phyloP scores from a whole-genome alignment of 2,888 invertebrate genomes.

The Stenichneumon culpator region DNA sequence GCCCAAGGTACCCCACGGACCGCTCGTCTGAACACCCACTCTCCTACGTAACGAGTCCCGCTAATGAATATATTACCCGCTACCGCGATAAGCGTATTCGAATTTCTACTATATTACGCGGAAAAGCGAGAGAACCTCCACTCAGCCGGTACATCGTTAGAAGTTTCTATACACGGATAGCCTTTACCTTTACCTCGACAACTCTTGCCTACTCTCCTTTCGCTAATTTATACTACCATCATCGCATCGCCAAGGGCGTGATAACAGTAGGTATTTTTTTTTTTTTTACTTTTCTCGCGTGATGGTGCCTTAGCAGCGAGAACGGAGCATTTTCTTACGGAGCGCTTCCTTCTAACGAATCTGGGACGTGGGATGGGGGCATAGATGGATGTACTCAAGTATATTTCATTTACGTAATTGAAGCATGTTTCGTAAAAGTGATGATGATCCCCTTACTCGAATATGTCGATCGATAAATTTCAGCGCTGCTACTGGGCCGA shows the following conservation, averaged over 20 bases:
- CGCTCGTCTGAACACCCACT: conserved; percentile 36
- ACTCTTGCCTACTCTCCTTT: background rate
- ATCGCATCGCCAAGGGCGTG: background rate
- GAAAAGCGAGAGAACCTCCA: conserved; percentile 32
- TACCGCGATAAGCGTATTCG: conserved; percentile 57
- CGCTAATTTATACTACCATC: background rate
- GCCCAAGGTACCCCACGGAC: background rate
- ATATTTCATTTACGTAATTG: background rate
- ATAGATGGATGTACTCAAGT: background rate
- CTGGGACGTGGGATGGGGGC: background rate
- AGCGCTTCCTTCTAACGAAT: background rate
- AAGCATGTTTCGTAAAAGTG: background rate
- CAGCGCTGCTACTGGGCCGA: background rate
- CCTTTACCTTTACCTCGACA: background rate
- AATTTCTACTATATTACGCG: conserved; percentile 53
- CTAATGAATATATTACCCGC: conserved; percentile 69
- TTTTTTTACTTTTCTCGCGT: background rate
- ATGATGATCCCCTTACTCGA: background rate
- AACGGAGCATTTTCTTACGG: background rate
- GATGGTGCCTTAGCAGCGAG: background rate
- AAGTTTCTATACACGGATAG: conserved; percentile 29
- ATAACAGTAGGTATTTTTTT: background rate
- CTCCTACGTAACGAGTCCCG: conserved; percentile 53
- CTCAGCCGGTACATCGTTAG: conserved; percentile 47
- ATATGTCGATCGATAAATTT: conserved; percentile 2